Base-by-base conservation (phyloP, 2,888 invertebrate genomes). In the Dione vanillae region DNA sequence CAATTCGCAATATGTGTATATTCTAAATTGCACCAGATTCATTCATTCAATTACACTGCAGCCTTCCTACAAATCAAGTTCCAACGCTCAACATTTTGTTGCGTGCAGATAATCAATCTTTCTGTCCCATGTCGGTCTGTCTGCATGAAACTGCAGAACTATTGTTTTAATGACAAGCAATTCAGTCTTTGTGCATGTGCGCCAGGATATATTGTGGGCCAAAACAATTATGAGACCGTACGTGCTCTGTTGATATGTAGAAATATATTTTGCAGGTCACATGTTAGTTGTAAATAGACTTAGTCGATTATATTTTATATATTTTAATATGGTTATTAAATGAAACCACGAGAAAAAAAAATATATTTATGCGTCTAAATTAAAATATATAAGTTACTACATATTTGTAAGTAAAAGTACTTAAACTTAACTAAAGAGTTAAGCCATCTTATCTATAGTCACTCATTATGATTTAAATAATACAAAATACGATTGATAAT, bases 21-120 rank as follows among this genome's bases (percentile, higher is more conserved):
- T 74, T 70, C 74, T 74, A 72, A 74, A 76, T 65, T 68, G 65
- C 67, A 74, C 74, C 65, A 73, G 73, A 77, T 74, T 76, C 77
- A 75, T 75, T 74, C 70, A 76, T 78, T 77, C 76, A 78, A 78
- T 78, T 78, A 77, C 76, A 73, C 68, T 74, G 77, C 74, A 74
- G 75, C 71, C 62, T 72, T 71, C 71, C 75, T 66, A 78, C 78
- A 77, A 77, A 78, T 78, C 78, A 77, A 78, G 77, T 73, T 68
- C 71, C 73, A 69, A 64, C 70, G 73, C 74, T 76, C 78, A 73
- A 74, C 69, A 72, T 75, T 72, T 68, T 74, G 72, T 72, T 76
- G 73, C 76, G 72, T 77, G 74, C 72, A 72, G 70, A 76, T 75
- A 76, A 77, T 77, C 75, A 74, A 77, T 76, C 75, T 76, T 69